Evolutionary conservation across 2,888 invertebrate species (phyloP).

Genomic region (Hipparchia semele): DNA sequence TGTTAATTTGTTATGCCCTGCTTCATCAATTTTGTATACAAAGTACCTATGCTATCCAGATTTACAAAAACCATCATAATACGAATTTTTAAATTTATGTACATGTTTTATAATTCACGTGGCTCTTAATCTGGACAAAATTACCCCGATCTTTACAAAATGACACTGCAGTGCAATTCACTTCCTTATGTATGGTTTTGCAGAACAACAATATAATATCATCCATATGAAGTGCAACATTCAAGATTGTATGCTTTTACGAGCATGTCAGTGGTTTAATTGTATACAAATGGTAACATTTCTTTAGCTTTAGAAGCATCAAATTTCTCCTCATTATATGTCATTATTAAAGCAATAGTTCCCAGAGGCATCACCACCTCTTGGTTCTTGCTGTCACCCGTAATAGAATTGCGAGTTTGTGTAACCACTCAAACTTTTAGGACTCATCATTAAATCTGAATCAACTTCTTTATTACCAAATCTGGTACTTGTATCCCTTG

Average conservation of each 20-base stretch:
- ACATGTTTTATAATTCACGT: too few species aligned
- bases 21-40: too few species aligned
- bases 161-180: not conserved
- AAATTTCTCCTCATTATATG: not conserved
- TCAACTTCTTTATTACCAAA: slow-evolving; percentile 58
- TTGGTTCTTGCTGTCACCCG: slow-evolving; percentile 66
- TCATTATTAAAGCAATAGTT: slow-evolving; percentile 57
- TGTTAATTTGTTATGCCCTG: too few species aligned
- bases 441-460: slow-evolving; percentile 65
- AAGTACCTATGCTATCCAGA: too few species aligned
- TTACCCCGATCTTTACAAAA: too few species aligned
- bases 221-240: not conserved
- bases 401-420: slow-evolving; percentile 71
- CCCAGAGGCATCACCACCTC: slow-evolving; percentile 54
- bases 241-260: not conserved
- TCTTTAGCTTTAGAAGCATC: slow-evolving; percentile 9
- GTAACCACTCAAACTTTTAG: slow-evolving; percentile 71
- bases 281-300: not conserved
- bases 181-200: not conserved
- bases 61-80: too few species aligned
- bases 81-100: too few species aligned
- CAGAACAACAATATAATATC: not conserved
- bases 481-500: slow-evolving; percentile 53
- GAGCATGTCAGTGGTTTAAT: not conserved
- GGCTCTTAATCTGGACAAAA: too few species aligned